phyloP scores from a whole-genome alignment of 2,888 invertebrate genomes.

The Timema podura region DNA sequence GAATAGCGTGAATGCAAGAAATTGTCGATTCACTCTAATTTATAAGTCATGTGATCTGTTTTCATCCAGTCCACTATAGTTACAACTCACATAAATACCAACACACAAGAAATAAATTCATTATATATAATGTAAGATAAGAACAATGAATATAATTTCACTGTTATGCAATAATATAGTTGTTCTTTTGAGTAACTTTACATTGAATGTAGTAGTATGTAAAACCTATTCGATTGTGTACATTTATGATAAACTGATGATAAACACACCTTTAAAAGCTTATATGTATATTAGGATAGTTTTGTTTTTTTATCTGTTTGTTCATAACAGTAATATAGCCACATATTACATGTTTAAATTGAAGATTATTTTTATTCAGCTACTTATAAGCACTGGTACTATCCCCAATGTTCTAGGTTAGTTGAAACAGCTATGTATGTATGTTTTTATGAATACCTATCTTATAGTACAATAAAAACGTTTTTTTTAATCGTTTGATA shows the following conservation, averaged over 20 bases:
- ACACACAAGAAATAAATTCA: constrained; percentile 24
- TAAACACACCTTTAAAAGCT: constrained; percentile 23
- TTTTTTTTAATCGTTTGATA: background rate
- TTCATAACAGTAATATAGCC: constrained; percentile 22
- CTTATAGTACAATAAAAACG: constrained; percentile 12
- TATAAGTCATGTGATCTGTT: too few species aligned
- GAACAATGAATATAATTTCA: constrained; percentile 16
- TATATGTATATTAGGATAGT: background rate
- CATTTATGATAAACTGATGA: constrained; percentile 21
- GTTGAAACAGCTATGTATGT: constrained; percentile 10
- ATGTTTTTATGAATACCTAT: background rate
- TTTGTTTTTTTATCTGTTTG: constrained; percentile 6
- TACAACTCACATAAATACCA: constrained; percentile 27
- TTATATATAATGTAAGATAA: constrained; percentile 3
- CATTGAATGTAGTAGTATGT: constrained; percentile 20
- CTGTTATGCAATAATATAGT: constrained; percentile 13
- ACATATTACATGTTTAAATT: constrained; percentile 15
- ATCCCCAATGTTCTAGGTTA: background rate
- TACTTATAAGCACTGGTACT: background rate
- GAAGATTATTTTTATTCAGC: background rate
- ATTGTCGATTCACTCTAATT: constrained; percentile 10
- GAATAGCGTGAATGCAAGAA: constrained; percentile 16
- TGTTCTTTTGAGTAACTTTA: constrained; percentile 18
- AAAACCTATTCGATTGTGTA: constrained; percentile 21
- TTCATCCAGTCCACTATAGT: constrained; percentile 10